phyloP scores from a whole-genome alignment of 2,888 invertebrate species.

The Athalia cordata region DNA sequence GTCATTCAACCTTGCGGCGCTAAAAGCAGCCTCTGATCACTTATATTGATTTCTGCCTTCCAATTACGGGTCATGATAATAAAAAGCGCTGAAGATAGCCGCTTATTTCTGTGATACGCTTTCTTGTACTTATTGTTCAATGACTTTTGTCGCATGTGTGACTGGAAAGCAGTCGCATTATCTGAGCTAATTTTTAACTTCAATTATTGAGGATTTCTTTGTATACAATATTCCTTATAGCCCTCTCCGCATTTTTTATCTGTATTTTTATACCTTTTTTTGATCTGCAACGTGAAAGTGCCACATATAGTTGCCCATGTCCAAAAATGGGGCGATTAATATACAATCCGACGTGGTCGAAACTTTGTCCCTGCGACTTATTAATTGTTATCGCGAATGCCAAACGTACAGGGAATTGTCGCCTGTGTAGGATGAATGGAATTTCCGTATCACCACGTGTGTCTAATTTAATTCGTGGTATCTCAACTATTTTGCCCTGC shows the following conservation, averaged over 20 bases:
- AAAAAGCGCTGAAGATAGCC: too few species aligned
- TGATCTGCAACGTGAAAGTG: constrained; percentile 40
- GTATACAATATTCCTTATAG: constrained; percentile 40
- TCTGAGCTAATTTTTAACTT: not conserved
- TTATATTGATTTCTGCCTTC: too few species aligned
- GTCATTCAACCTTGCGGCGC: too few species aligned
- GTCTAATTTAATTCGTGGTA: constrained; percentile 47
- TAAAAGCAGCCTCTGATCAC: too few species aligned
- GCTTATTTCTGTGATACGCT: too few species aligned
- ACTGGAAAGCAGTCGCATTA: not conserved
- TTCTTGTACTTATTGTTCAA: not conserved
- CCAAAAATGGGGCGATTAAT: constrained; percentile 45
- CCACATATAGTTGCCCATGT: constrained; percentile 50
- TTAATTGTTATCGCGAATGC: constrained; percentile 47
- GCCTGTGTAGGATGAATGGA: constrained; percentile 38
- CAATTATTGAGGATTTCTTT: constrained; percentile 26
- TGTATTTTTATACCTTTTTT: constrained; percentile 40
- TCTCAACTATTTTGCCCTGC: constrained; percentile 40
- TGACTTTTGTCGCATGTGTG: not conserved
- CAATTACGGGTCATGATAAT: too few species aligned
- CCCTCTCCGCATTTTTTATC: not conserved
- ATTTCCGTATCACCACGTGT: constrained; percentile 35
- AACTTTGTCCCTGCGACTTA: constrained; percentile 45
- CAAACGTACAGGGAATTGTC: constrained; percentile 45
- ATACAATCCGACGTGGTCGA: constrained; percentile 44